Base-by-base conservation (phyloP, 2,113 vertebrate genomes). In the Nematolebias whitei region DNA sequence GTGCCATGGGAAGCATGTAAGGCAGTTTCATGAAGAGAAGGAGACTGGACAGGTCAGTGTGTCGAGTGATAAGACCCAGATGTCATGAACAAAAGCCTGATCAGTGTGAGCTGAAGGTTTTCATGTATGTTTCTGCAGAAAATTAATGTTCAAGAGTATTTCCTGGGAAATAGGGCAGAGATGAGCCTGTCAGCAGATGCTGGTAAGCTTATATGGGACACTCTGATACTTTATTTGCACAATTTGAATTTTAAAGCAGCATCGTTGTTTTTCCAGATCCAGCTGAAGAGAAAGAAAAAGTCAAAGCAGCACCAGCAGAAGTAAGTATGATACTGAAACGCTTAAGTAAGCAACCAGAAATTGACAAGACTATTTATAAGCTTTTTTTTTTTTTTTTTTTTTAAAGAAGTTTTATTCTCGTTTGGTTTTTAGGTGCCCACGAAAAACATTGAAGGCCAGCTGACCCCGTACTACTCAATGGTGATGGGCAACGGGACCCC, bases 1-100 rank as follows among this genome's bases (percentile, higher is more conserved):
- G 5, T 99, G 98, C 76, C 98, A 99, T 0, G 97, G 97, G 12
- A 99, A 98, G 76, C 95, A 98, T 63, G 92, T 99, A 71, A 93
- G 97, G 39, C 98, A 99, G 52, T 99, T 98, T 79, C 98, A 99
- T 0, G 98, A 99, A 84, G 98, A 99, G 78, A 99, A 99, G 77
- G 97, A 99, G 87, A 96, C 95, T 0, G 96, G 96, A 0, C 96
- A 99, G 95, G 98, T 99, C 53, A 76, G 91, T 86, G 70, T 77
- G 62, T 13, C 43, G 8, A 32, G 2, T 26, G 64, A 38, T 73
- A 35, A 2, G 45, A 19, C 57, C 55, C 35, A 63, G 50, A 20
- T 64, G 9, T 38, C 4, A 22, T 13, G 5, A 76, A n/a, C 56
- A 14, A 59, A 74, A 54, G 20, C 10, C 1, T n/a, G n/a, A 13